Conservation (phyloP, 2,113 vertebrate genomes). For the pig (Sus scrofa) region DNA sequence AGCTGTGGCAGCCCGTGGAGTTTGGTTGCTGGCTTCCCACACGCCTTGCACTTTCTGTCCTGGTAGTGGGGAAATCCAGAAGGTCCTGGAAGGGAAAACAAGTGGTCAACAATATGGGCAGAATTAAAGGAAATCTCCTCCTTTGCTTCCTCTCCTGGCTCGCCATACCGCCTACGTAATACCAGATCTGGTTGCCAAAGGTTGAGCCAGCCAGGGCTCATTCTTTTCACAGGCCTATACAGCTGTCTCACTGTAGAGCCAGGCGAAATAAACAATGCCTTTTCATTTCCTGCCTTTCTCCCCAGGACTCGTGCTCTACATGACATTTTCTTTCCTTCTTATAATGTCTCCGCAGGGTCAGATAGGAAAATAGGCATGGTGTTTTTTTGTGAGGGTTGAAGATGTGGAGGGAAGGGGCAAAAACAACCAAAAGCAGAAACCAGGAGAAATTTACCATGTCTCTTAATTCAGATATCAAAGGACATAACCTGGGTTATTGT, state of each 20-base stretch:
- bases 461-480: not conserved
- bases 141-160: slow-evolving; percentile 64
- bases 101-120: not conserved
- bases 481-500: not conserved
- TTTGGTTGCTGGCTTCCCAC: not conserved
- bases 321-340: slow-evolving; percentile 61
- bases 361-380: not conserved
- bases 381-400: not conserved
- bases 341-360: not conserved
- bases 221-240: slow-evolving; percentile 47
- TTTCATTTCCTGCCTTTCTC: slow-evolving; percentile 69
- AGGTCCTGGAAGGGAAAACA: not conserved
- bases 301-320: not conserved
- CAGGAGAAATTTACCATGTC: not conserved
- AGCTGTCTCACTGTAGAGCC: slow-evolving; percentile 29
- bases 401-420: not conserved
- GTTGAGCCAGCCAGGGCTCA: not conserved
- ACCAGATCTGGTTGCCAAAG: slow-evolving; percentile 43
- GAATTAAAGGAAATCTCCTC: slow-evolving; percentile 56
- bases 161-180: not conserved
- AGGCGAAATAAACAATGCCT: slow-evolving; percentile 49
- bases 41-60: not conserved
- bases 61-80: not conserved
- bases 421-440: not conserved
- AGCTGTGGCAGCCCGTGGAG: not conserved